Evolutionary conservation across 2,113 vertebrate genomes (phyloP).

Genomic region (Syngnathoides biaculeatus): DNA sequence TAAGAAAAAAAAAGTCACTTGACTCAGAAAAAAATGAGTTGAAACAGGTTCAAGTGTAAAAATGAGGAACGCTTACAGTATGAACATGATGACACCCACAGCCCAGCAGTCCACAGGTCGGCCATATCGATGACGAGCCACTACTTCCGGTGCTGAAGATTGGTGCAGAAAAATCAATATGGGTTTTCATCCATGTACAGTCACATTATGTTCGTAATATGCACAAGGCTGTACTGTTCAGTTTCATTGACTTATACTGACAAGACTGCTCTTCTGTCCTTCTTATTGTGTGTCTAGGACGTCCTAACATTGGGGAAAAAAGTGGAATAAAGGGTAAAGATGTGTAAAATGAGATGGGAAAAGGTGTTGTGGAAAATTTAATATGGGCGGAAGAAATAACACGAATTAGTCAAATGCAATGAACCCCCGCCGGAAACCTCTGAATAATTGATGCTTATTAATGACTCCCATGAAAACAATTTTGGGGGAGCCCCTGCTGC

Average conservation of each 20-base stretch:
- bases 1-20: slow-evolving; percentile 14
- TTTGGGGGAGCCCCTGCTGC: no score
- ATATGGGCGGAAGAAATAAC: neutral
- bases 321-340: no score
- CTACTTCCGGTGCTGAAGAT: slow-evolving; percentile 79
- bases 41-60: neutral
- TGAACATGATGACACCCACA: slow-evolving; percentile 82
- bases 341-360: neutral
- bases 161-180: slow-evolving; percentile 6
- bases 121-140: slow-evolving; percentile 80
- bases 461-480: no score
- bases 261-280: neutral
- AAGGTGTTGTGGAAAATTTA: neutral
- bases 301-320: neutral
- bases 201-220: slow-evolving; percentile 21
- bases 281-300: neutral
- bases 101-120: slow-evolving; percentile 85
- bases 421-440: no score
- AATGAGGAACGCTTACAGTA: slow-evolving; percentile 73
- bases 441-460: no score
- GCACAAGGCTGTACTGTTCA: neutral
- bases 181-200: slow-evolving; percentile 13
- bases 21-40: neutral
- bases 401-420: no score
- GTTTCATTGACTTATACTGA: neutral